A percentile compares a stretch with the other conserved stretches of the same genome.
Evolutionary conservation across 2,797 vertebrate genomes (phyloP).

Genomic region (Chiloscyllium punctatum): DNA sequence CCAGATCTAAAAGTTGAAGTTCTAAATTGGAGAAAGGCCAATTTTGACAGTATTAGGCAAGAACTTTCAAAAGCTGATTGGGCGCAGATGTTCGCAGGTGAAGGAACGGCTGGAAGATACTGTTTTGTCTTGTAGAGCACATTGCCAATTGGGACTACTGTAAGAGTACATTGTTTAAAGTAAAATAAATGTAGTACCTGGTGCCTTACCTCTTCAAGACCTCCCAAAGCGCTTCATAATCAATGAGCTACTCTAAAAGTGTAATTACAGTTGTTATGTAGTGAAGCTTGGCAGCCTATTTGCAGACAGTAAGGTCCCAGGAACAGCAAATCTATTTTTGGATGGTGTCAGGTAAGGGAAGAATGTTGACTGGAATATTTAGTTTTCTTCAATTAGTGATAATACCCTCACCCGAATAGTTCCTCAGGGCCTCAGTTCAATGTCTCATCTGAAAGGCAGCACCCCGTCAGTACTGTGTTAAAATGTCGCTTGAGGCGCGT

Average conservation of each 20-base stretch:
- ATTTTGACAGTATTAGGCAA: too few species aligned
- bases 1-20: too few species aligned
- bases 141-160: not conserved
- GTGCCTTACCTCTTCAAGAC: not conserved
- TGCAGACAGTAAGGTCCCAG: not conserved
- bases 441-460: not conserved
- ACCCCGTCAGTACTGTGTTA: too few species aligned
- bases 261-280: not conserved
- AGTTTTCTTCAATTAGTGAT: not conserved
- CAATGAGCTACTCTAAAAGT: not conserved
- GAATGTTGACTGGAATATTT: not conserved
- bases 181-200: not conserved
- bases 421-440: not conserved
- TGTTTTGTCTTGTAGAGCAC: not conserved
- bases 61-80: too few species aligned
- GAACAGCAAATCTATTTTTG: not conserved
- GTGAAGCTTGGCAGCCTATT: not conserved
- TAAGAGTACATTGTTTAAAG: slow-evolving; percentile 2
- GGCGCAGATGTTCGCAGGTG: too few species aligned
- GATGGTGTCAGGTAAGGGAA: not conserved
- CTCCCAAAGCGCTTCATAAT: not conserved
- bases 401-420: not conserved
- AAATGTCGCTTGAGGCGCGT: too few species aligned
- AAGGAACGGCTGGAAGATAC: too few species aligned
- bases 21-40: too few species aligned